Percentiles rank a stretch among this genome's conserved stretches.
Evolutionary conservation across 2,113 vertebrate genomes (phyloP).

Genomic region (Eptesicus fuscus): DNA sequence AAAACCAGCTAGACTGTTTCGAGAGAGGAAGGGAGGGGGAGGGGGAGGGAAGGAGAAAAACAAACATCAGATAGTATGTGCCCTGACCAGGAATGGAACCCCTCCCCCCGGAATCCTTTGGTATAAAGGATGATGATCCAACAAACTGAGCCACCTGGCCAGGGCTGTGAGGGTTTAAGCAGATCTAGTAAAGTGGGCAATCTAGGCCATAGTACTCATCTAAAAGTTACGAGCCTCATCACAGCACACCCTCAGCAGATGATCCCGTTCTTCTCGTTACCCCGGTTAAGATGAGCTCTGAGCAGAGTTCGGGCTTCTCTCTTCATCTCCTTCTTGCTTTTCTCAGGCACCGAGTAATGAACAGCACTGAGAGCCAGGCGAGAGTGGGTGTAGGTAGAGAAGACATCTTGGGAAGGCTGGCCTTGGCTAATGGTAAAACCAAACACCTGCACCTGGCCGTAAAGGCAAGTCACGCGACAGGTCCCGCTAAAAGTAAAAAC

Average conservation of each 20-base stretch:
- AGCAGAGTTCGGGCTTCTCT: slow-evolving; percentile 79
- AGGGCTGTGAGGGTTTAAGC: not conserved
- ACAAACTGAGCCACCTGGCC: not conserved
- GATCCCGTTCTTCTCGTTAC: slow-evolving; percentile 70
- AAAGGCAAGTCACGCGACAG: slow-evolving; percentile 90
- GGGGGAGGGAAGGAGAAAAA: too few species aligned
- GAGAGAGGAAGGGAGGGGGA: too few species aligned
- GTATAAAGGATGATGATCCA: not conserved
- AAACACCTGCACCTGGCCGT: slow-evolving; percentile 90
- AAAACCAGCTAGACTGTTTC: too few species aligned
- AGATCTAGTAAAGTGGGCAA: not conserved
- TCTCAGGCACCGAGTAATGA: slow-evolving; percentile 66
- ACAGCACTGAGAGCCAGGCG: slow-evolving; percentile 84
- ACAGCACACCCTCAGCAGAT: fast-evolving
- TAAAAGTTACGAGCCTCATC: not conserved
- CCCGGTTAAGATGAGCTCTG: slow-evolving; percentile 79
- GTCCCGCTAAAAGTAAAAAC: slow-evolving; percentile 89
- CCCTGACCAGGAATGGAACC: not conserved
- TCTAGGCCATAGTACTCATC: not conserved
- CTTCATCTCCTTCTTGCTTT: slow-evolving; percentile 73
- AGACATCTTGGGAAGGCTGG: slow-evolving; percentile 88
- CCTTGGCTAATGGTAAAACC: slow-evolving; percentile 89
- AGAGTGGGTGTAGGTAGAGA: slow-evolving; percentile 87
- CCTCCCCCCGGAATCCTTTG: not conserved
- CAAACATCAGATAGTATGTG: not conserved